Base-by-base conservation (phyloP, 2,888 invertebrate genomes). In the Cataglyphis altisquamis region DNA sequence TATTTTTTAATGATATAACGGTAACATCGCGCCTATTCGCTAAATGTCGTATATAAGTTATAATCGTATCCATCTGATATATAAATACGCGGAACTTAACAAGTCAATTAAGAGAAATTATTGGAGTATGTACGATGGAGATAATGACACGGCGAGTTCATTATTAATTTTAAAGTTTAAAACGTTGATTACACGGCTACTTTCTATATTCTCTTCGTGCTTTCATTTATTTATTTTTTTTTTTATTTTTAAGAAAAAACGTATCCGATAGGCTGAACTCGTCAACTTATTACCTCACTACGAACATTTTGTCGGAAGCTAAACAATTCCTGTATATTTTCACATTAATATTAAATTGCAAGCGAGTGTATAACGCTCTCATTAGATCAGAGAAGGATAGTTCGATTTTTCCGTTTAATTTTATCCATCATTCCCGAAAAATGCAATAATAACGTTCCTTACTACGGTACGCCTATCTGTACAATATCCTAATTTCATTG, bases 1-100 rank as follows among this genome's bases (percentile, higher is more conserved):
- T 93, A 93, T 93, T 91, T 93, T 91, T 93, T 89, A 93, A 93
- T 93, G 86, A 90, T 89, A 91, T 93, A 94, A 94, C 94, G 94
- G 91, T 93, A 94, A 94, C 94, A 93, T 93, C 90, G 70, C 90
- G 70, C 86, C 89, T 90, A 90, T 84, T 45, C 62, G 66, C 88
- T 90, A 90, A 80, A 89, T 90, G 83, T 90, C 86, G 87, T 84
- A 82, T 87, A 88, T 87, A 88, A 87, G 86, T 84, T 84, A 82
- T 84, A 77, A 84, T 87, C 86, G 85, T 89, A 85, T 83, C 85
- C 85, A 87, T 90, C 86, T 86, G 81, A 18, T 64, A 64, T 90
- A 87, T 88, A 89, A 88, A 89, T 86, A 86, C 84, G 81, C 80
- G 89, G 80, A 89, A 89, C 89, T 84, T 84, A 89, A 88, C 29